Evolutionary conservation across 2,113 vertebrate genomes (phyloP).

Genomic region (Pungitius pungitius): DNA sequence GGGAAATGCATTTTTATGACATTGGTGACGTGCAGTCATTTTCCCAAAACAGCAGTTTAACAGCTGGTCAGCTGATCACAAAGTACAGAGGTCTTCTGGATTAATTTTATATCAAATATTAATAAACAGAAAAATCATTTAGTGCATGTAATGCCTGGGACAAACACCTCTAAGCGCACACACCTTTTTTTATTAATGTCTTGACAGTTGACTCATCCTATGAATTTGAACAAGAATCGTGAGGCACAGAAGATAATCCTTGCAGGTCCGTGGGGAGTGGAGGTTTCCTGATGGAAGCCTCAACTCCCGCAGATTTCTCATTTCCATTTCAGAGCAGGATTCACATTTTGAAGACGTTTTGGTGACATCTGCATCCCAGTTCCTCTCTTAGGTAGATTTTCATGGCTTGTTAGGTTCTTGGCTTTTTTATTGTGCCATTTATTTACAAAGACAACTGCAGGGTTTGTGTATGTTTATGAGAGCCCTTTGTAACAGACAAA

Average conservation of each 20-base stretch:
- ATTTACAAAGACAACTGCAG: slow-evolving; percentile 4
- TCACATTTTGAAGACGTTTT: slow-evolving; percentile 53
- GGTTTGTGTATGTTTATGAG: neutral
- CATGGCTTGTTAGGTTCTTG: slow-evolving; percentile 4
- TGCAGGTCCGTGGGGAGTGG: slow-evolving; percentile 44
- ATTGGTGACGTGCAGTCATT: slow-evolving; percentile 2
- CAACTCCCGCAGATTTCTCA: slow-evolving; percentile 56
- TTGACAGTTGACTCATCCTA: slow-evolving; percentile 47
- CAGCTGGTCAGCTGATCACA: slow-evolving; percentile 2
- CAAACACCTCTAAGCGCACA: slow-evolving; percentile 5
- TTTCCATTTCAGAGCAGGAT: slow-evolving; percentile 56
- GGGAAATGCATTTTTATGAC: neutral
- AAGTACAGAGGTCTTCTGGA: neutral
- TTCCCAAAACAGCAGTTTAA: neutral
- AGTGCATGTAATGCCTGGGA: neutral
- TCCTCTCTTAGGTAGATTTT: slow-evolving; percentile 35
- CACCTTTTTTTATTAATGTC: slow-evolving; percentile 28
- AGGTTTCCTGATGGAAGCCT: slow-evolving; percentile 55
- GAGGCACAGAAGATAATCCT: slow-evolving; percentile 63
- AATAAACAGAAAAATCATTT: neutral
- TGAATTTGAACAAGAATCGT: slow-evolving; percentile 49
- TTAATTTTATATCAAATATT: slow-evolving; percentile 11
- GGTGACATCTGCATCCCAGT: slow-evolving; percentile 34
- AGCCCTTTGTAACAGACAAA: slow-evolving; percentile 42
- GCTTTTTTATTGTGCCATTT: slow-evolving; percentile 6